These are phyloP conservation scores for Pomacea canaliculata DNA, from an alignment of 2,888 invertebrate species.

Conservation along the genomic window DNA sequence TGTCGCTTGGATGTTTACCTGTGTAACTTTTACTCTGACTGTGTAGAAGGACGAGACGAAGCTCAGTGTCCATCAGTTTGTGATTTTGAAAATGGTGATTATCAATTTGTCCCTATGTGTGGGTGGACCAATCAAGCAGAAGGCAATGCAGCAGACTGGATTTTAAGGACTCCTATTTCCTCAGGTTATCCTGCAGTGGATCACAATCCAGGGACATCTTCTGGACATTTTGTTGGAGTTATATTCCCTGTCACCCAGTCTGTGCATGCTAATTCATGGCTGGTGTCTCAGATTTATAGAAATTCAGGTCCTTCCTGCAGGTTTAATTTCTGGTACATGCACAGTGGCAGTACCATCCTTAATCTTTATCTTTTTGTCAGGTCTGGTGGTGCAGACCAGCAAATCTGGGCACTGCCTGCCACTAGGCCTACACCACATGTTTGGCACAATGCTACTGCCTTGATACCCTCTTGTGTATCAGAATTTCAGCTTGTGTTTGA, in stretches of 20 bases:
- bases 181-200: slow-evolving; percentile 5
- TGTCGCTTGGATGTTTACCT: slow-evolving; percentile 45
- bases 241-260: slow-evolving; percentile 70
- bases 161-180: background rate
- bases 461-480: slow-evolving; percentile 53
- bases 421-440: slow-evolving; percentile 3
- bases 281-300: slow-evolving; percentile 71
- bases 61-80: slow-evolving; percentile 51
- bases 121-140: slow-evolving; percentile 14
- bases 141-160: slow-evolving; percentile 19
- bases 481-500: slow-evolving; percentile 53
- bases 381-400: slow-evolving; percentile 48
- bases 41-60: slow-evolving; percentile 58
- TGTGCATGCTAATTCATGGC: slow-evolving; percentile 30
- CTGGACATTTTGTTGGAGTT: slow-evolving; percentile 75
- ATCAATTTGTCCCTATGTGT: slow-evolving; percentile 4
- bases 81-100: slow-evolving; percentile 57
- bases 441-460: slow-evolving; percentile 51
- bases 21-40: slow-evolving; percentile 60
- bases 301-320: slow-evolving; percentile 54
- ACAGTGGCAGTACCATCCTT: slow-evolving; percentile 41
- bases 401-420: slow-evolving; percentile 36
- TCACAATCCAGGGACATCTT: slow-evolving; percentile 36
- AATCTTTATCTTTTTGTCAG: slow-evolving; percentile 40
- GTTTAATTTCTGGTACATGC: slow-evolving; percentile 57